phyloP scores from a whole-genome alignment of 1,140 invertebrate species.

The Drosophila bocki region DNA sequence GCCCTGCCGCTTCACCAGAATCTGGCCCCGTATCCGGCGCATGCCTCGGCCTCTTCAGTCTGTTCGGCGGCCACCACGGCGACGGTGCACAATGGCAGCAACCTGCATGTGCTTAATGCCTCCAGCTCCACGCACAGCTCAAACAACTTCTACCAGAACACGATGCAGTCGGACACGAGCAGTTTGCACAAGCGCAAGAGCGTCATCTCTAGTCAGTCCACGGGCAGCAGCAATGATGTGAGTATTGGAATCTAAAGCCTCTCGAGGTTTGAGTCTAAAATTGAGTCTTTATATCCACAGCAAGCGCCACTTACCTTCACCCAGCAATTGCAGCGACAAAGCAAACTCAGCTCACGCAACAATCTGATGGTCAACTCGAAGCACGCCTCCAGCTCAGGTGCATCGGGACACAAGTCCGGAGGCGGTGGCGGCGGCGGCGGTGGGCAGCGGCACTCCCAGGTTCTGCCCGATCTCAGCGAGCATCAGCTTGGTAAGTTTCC shows the following conservation, averaged over 20 bases:
- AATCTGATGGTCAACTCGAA: slow-evolving; percentile 85
- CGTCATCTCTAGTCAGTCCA: slow-evolving; percentile 85
- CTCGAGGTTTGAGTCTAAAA: too few species aligned
- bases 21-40: slow-evolving; percentile 69
- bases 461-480: slow-evolving; percentile 83
- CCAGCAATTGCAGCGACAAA: slow-evolving; percentile 89
- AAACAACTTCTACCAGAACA: slow-evolving; percentile 85
- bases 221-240: slow-evolving; percentile 85
- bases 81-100: slow-evolving; percentile 76
- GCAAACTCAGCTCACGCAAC: slow-evolving; percentile 81
- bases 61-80: slow-evolving; percentile 80
- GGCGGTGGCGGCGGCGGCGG: slow-evolving; percentile 70
- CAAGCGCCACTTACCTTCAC: slow-evolving; percentile 89
- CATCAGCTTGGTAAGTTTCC: slow-evolving; percentile 74
- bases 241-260: slow-evolving; percentile 17
- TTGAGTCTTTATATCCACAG: slow-evolving; percentile 5
- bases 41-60: slow-evolving; percentile 77
- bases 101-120: slow-evolving; percentile 77
- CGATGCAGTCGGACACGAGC: slow-evolving; percentile 85
- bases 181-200: slow-evolving; percentile 85
- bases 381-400: slow-evolving; percentile 80
- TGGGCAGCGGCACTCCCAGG: slow-evolving; percentile 86
- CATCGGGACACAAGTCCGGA: slow-evolving; percentile 52
- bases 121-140: slow-evolving; percentile 85
- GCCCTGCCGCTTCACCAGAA: slow-evolving; percentile 78